Evolutionary conservation across 2,797 vertebrate species (phyloP), one percentile per base, ranked within the genome.

Genomic region (Dipus sagitta): DNA sequence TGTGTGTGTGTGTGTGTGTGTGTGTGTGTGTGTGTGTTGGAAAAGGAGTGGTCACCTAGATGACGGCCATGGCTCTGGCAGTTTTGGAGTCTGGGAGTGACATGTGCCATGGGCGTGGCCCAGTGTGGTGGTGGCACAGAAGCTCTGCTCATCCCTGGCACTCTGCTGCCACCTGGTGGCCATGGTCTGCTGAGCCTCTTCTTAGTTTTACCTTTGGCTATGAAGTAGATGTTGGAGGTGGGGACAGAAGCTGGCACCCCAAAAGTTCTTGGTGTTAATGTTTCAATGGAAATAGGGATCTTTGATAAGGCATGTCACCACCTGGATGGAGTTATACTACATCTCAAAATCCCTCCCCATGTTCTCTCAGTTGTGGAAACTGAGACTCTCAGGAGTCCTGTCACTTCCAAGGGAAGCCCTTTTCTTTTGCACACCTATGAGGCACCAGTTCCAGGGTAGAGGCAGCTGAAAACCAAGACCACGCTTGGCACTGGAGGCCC

Each of bases 91-190:
- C 65, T 26, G 42, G 17, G 26, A 67, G 74, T 30, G 58, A 8
- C 30, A n/a, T 28, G 47, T n/a, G 32, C 10, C 23, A 42, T 38
- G 78, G 70, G 92, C 32, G 11, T 75, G 76, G 84, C 60, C 6
- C n/a, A 20, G 2, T 15, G 5, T 10, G 68, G n/a, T 15, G 38
- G 17, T 20, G 32, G 42, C 2, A 9, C 14, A 26, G 13, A 2
- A 3, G 26, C 14, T 1, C 0, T 3, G 83, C 79, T 47, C 12
- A 2, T 86, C 62, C 0, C 71, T 60, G 82, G 34, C 87, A 23
- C 89, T 95, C 92, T 94, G 91, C 94, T 96, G 93, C 91, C 97
- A 90, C 93, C 94, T 94, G 93, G 87, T 67, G 97, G 82, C 38
- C 0, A 5, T 0, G 11, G 0, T 21, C 0, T 6, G 62, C 71